These are phyloP conservation scores for Epizoanthus stellaris DNA, from an alignment of 92 coral and sea anemone species.

Conservation along the genomic window DNA sequence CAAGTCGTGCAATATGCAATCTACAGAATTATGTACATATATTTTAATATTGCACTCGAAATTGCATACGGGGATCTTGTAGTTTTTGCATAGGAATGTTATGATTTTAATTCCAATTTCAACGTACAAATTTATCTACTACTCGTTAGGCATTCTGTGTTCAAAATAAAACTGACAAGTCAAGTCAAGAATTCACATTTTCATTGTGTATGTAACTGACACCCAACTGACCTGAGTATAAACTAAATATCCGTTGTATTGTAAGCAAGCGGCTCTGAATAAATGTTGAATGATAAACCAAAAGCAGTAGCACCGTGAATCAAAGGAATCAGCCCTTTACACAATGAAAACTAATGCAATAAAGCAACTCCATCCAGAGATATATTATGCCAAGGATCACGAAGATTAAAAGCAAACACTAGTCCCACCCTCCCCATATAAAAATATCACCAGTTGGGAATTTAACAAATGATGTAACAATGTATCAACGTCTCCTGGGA, in stretches of 20 bases:
- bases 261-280: not conserved
- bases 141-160: not conserved
- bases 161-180: not conserved
- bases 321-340: not conserved
- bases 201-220: not conserved
- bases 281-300: too few species aligned
- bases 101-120: too few species aligned
- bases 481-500: not conserved
- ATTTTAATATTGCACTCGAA: too few species aligned
- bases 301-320: too few species aligned
- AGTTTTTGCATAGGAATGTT: too few species aligned
- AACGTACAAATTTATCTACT: too few species aligned
- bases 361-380: not conserved
- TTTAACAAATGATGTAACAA: not conserved
- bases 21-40: too few species aligned
- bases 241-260: not conserved
- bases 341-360: not conserved
- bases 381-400: not conserved
- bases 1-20: too few species aligned
- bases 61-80: too few species aligned
- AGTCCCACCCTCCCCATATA: not conserved
- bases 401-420: not conserved
- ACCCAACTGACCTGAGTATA: not conserved
- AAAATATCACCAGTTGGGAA: not conserved
- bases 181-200: conserved; percentile 24